Conservation (phyloP, 2,888 invertebrate genomes). For the Lucinisca nassula region DNA sequence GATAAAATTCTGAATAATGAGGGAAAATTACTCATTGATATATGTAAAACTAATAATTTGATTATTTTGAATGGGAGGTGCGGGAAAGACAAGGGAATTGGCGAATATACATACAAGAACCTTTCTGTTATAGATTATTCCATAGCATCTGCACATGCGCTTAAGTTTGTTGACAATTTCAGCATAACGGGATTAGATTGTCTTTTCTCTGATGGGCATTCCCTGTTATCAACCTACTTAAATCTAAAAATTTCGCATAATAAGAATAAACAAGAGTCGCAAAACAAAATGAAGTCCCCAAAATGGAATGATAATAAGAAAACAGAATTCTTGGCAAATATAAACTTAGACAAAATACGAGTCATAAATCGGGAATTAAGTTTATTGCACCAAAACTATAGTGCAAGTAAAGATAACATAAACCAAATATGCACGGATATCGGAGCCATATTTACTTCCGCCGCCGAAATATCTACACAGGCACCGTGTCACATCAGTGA, state of each 20-base stretch:
- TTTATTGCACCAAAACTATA: neutral
- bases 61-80: neutral
- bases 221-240: neutral
- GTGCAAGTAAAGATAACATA: neutral
- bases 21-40: neutral
- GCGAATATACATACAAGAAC: neutral
- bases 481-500: neutral
- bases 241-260: neutral
- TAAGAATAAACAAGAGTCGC: neutral
- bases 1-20: neutral
- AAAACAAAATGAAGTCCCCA: neutral
- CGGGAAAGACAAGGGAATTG: neutral
- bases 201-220: neutral
- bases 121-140: neutral
- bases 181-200: neutral
- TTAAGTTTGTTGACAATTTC: neutral
- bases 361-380: neutral
- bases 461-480: neutral
- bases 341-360: neutral
- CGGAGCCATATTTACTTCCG: neutral
- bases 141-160: neutral
- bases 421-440: neutral
- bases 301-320: neutral
- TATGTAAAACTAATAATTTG: neutral
- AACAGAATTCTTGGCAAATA: neutral